These are phyloP conservation scores for Geotrypetes seraphini DNA, from an alignment of 2,797 vertebrate species.

Conservation along the genomic window DNA sequence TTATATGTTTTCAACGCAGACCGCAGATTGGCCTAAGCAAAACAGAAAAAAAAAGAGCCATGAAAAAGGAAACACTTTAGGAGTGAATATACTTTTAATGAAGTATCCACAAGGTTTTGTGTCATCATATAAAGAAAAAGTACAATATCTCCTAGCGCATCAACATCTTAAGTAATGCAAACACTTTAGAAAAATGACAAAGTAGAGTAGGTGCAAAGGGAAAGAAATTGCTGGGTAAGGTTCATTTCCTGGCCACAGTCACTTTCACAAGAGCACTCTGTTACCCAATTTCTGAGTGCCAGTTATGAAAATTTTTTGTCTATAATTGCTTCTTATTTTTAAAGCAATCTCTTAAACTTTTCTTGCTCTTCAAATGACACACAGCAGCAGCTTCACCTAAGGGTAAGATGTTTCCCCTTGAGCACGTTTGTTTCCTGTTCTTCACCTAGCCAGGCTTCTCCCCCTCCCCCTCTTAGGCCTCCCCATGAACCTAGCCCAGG, in stretches of 20 bases:
- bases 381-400: no score
- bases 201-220: constrained; percentile 1
- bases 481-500: no score
- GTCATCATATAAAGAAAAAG: constrained; percentile 25
- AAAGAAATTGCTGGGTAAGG: background rate
- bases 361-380: no score
- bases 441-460: no score
- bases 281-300: constrained; percentile 3
- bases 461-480: no score
- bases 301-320: constrained; percentile 3
- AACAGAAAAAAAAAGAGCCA: background rate
- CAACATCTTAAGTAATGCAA: constrained; percentile 23
- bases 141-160: constrained; percentile 19
- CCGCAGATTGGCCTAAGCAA: background rate
- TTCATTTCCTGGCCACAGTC: background rate
- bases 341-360: no score
- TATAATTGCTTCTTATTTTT: constrained; percentile 16
- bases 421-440: no score
- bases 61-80: background rate
- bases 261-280: constrained; percentile 12
- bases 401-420: no score
- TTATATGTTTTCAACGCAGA: no score
- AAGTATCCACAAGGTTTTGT: constrained; percentile 26
- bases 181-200: constrained; percentile 17
- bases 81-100: constrained; percentile 34